Percentiles rank a stretch among this genome's conserved stretches.
These are phyloP conservation scores for Nanorana parkeri DNA, from an alignment of 2,113 vertebrate genomes.

Conservation along the genomic window DNA sequence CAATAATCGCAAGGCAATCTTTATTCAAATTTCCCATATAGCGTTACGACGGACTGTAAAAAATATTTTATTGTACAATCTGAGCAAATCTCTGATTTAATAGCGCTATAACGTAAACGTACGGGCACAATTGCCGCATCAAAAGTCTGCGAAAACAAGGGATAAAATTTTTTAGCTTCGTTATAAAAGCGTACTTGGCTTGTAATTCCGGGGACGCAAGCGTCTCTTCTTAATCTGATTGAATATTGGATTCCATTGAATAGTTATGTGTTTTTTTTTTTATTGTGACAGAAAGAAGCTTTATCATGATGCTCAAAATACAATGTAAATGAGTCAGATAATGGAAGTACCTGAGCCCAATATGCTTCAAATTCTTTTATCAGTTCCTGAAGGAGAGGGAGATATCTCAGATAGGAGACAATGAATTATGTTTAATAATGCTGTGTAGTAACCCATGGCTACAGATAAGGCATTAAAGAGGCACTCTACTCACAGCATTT, in stretches of 20 bases:
- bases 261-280: conserved; percentile 10
- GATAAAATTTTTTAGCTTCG: conserved; percentile 42
- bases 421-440: no score
- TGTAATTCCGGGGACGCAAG: conserved; percentile 32
- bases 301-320: conserved; percentile 25
- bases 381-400: background rate
- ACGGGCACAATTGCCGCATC: conserved; percentile 13
- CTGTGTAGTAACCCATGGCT: no score
- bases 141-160: conserved; percentile 38
- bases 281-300: conserved; percentile 12
- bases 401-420: no score
- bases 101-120: conserved; percentile 46
- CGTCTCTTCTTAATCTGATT: conserved; percentile 26
- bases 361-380: background rate
- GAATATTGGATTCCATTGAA: conserved; percentile 16
- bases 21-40: conserved; percentile 56
- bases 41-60: conserved; percentile 51
- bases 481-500: no score
- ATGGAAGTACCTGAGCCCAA: background rate
- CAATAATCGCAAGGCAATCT: conserved; percentile 42
- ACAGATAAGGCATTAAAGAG: no score
- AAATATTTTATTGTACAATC: conserved; percentile 52
- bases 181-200: conserved; percentile 35
- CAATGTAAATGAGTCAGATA: conserved; percentile 20
- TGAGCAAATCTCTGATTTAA: conserved; percentile 54